Evolutionary conservation across 2,888 invertebrate species (phyloP).

Genomic region (Eristalis intricaria): DNA sequence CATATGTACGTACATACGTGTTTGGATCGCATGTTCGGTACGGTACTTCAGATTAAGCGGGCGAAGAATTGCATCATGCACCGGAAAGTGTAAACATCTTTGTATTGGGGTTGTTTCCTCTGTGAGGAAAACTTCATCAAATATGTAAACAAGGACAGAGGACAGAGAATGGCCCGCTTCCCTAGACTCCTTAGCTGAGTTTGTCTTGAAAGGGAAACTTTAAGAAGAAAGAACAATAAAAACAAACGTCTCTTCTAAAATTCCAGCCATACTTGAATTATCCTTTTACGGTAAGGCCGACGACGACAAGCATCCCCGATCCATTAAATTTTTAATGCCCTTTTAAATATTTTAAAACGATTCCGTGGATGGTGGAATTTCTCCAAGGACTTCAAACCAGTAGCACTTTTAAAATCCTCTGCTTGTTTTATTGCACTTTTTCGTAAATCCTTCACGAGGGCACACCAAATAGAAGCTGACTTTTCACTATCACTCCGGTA

Average conservation of each 20-base stretch:
- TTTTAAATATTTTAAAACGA: constrained; percentile 65
- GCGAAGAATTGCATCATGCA: constrained; percentile 5
- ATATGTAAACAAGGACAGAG: constrained; percentile 43
- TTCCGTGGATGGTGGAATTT: constrained; percentile 36
- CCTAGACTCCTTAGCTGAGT: background rate
- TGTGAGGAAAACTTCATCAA: constrained; percentile 19
- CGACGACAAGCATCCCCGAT: constrained; percentile 58
- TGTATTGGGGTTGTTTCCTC: background rate
- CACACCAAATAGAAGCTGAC: background rate
- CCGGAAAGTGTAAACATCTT: constrained; percentile 34
- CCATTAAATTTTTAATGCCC: constrained; percentile 68
- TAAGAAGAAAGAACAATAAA: constrained; percentile 33
- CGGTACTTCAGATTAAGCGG: constrained; percentile 29
- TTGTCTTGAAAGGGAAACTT: background rate
- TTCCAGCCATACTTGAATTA: constrained; percentile 70
- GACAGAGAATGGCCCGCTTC: background rate
- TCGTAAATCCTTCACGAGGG: constrained; percentile 23
- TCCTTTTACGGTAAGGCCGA: constrained; percentile 61
- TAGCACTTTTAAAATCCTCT: constrained; percentile 51
- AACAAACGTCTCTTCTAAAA: constrained; percentile 55
- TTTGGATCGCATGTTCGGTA: constrained; percentile 33
- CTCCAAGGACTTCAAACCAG: constrained; percentile 47
- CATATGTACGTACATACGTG: constrained; percentile 22
- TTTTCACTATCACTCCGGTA: constrained; percentile 14
- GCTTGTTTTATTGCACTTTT: constrained; percentile 53